phyloP scores from a whole-genome alignment of 2,113 vertebrate species.

The Riparia riparia region DNA sequence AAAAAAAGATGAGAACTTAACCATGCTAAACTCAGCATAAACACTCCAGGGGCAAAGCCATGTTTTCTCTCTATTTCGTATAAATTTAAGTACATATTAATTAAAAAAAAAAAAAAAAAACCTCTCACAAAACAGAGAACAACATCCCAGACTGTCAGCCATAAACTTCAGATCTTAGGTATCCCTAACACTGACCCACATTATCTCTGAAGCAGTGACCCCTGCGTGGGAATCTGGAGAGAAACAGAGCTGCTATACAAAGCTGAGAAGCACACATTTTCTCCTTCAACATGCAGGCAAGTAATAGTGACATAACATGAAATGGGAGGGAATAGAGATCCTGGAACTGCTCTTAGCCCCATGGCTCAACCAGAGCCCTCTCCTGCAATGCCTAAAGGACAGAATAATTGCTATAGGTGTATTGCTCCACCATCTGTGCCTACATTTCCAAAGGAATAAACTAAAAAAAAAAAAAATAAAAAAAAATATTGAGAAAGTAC shows the following conservation, averaged over 20 bases:
- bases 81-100: neutral
- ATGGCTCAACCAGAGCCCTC: neutral
- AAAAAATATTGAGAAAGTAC: neutral
- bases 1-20: neutral
- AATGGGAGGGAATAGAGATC: neutral
- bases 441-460: neutral
- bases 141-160: neutral
- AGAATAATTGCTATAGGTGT: neutral
- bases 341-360: neutral
- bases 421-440: neutral
- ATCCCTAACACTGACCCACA: fast-evolving
- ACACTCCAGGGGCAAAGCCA: neutral
- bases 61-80: neutral
- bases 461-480: neutral
- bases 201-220: neutral
- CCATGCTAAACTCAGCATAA: neutral
- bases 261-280: neutral
- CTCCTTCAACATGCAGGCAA: neutral
- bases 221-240: neutral
- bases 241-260: neutral
- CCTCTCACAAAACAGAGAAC: neutral
- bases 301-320: neutral
- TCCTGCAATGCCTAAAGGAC: neutral
- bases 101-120: neutral
- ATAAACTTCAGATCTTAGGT: neutral